These are phyloP conservation scores for Acanthurus leucopareius DNA, from an alignment of 2,797 vertebrate species.

Conservation along the genomic window DNA sequence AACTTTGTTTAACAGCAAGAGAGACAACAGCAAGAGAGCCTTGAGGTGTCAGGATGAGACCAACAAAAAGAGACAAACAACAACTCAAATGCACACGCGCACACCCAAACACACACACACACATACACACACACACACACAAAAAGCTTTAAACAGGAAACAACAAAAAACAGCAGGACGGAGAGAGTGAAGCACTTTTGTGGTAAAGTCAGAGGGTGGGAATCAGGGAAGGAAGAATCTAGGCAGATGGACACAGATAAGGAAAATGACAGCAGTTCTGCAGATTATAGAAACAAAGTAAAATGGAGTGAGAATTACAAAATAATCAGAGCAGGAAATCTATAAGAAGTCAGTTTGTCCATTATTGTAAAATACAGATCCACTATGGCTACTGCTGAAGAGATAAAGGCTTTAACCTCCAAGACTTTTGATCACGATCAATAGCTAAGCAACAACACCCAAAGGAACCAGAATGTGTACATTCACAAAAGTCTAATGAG, in stretches of 20 bases:
- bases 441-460: not conserved
- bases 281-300: slow-evolving; percentile 13
- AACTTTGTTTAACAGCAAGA: slow-evolving; percentile 45
- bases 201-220: slow-evolving; percentile 58
- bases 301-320: slow-evolving; percentile 11
- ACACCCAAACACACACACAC: too few relatives aligned
- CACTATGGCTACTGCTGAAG: not conserved
- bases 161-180: slow-evolving; percentile 58
- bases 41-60: slow-evolving; percentile 60
- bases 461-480: not conserved
- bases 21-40: slow-evolving; percentile 47
- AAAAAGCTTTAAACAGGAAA: slow-evolving; percentile 49
- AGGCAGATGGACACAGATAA: slow-evolving; percentile 49
- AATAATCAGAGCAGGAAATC: not conserved
- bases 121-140: too few relatives aligned
- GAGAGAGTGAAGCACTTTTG: slow-evolving; percentile 64
- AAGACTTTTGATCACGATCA: not conserved
- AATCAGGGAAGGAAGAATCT: slow-evolving; percentile 8
- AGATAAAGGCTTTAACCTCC: not conserved
- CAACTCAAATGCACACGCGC: slow-evolving; percentile 2
- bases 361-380: slow-evolving; percentile 8
- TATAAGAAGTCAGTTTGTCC: not conserved
- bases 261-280: not conserved
- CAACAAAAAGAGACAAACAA: slow-evolving; percentile 38
- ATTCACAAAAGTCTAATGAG: not conserved